Evolutionary conservation across 2,797 vertebrate genomes (phyloP).

Genomic region (Coreius guichenoti): DNA sequence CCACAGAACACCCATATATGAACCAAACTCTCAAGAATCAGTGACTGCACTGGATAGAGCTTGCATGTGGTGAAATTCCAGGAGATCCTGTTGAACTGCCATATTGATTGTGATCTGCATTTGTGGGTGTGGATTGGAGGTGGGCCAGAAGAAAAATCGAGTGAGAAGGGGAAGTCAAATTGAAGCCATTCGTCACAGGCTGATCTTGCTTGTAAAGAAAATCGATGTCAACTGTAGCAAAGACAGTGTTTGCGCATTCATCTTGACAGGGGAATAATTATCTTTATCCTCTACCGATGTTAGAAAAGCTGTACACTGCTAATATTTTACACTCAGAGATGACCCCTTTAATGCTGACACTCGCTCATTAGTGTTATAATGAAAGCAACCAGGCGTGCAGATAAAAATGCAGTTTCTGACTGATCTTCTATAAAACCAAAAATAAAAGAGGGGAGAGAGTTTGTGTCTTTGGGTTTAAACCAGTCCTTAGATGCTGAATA

Average conservation of each 20-base stretch:
- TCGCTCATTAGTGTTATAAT: constrained; percentile 60
- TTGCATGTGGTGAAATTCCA: constrained; percentile 14
- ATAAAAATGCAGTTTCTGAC: constrained; percentile 17
- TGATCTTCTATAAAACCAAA: background rate
- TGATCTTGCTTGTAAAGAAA: constrained; percentile 36
- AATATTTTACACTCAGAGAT: constrained; percentile 27
- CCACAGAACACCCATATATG: background rate
- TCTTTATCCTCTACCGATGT: constrained; percentile 35
- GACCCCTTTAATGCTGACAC: constrained; percentile 14
- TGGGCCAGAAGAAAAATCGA: constrained; percentile 54
- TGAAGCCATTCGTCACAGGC: constrained; percentile 33
- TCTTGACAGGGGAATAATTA: constrained; percentile 58
- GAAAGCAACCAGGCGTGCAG: constrained; percentile 58
- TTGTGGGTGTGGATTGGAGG: constrained; percentile 36
- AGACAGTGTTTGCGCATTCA: constrained; percentile 53
- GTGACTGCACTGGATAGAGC: background rate
- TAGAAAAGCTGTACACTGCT: constrained; percentile 3
- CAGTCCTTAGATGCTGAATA: background rate
- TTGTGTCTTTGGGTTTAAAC: background rate
- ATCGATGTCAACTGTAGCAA: constrained; percentile 57
- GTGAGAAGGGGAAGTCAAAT: constrained; percentile 37
- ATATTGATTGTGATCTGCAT: constrained; percentile 38
- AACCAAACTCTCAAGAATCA: background rate
- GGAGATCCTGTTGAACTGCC: constrained; percentile 16
- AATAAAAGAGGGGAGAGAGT: background rate